A percentile compares a stretch with the other conserved stretches of the same genome.
phyloP scores from a whole-genome alignment of 2,113 vertebrate genomes.

The Herpailurus yagouaroundi region DNA sequence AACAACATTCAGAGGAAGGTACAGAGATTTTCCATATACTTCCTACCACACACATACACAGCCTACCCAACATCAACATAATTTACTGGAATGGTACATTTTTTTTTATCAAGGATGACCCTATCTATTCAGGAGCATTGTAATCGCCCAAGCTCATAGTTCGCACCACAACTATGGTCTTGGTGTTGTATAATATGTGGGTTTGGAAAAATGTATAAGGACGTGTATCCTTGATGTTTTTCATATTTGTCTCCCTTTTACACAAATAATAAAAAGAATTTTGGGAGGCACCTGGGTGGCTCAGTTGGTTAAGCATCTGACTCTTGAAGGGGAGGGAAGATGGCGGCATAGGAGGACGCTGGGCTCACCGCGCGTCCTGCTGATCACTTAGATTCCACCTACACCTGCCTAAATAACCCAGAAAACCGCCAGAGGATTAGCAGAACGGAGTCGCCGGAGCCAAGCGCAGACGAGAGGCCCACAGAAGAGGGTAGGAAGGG shows the following conservation, averaged over 20 bases:
- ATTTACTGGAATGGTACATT: not conserved
- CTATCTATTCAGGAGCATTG: not conserved
- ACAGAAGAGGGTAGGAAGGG: no score
- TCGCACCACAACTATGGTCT: not conserved
- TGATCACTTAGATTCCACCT: no score
- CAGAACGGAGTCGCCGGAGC: no score
- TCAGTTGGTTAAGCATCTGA: no score
- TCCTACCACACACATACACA: not conserved
- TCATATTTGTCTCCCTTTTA: accelerated
- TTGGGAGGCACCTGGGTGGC: not conserved
- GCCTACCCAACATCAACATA: not conserved
- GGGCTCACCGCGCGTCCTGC: no score
- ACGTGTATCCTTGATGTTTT: not conserved
- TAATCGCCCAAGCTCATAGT: not conserved
- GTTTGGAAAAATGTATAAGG: not conserved
- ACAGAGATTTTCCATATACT: not conserved
- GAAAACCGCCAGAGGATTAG: no score
- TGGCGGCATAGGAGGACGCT: no score
- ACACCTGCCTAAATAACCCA: no score
- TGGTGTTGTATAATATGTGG: not conserved
- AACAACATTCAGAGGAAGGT: not conserved
- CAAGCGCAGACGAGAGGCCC: no score
- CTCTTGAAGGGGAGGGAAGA: no score
- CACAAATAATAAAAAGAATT: not conserved
- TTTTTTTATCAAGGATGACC: not conserved